Base-by-base conservation (phyloP, 2,113 vertebrate species). In the Clarias batrachus region DNA sequence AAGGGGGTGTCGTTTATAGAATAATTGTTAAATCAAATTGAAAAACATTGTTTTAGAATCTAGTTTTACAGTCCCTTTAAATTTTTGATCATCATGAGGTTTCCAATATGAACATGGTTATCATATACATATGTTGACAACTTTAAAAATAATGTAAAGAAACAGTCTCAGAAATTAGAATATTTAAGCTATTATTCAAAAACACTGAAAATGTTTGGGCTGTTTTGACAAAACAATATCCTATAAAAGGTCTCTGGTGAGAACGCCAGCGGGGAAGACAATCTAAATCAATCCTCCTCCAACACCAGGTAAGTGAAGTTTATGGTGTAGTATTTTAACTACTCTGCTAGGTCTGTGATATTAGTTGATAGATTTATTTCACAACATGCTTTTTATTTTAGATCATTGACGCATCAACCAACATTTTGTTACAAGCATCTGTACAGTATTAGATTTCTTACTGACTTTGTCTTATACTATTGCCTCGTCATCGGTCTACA, bases 211-310 rank as follows among this genome's bases (percentile, higher is more conserved):
- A 41, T 41, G 41, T 41, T 41, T 41, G 41, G 41, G 5, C 41
- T 41, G 41, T 66, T 65, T 80, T 62, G 41, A 21, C 52, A 23
- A 56, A 37, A 84, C 0, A 23, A 57, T 78, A 70, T 89, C 82
- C 1, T 88, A 84, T 91, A 85, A 3, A 56, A 95, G 94, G 65
- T 25, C 57, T 17, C 25, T 76, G 80, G 90, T 9, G 76, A 89
- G 71, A 89, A 80, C 37, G 1, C 10, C 48, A 86, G 57, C 10
- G 17, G 0, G 19, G 37, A 89, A 19, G 12, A 59, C 10, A 87
- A 60, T 73, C 57, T 59, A 82, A 83, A 60, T n/a, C 41, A 41
- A 41, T 41, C 41, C 41, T 3, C 41, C 41, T 41, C 41, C 82
- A 81, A 0, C 37, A 83, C 23, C 62, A n/a, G 88, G 93, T 94